phyloP scores from a whole-genome alignment of 1,140 invertebrate genomes.

The Steinernema khuongi region DNA sequence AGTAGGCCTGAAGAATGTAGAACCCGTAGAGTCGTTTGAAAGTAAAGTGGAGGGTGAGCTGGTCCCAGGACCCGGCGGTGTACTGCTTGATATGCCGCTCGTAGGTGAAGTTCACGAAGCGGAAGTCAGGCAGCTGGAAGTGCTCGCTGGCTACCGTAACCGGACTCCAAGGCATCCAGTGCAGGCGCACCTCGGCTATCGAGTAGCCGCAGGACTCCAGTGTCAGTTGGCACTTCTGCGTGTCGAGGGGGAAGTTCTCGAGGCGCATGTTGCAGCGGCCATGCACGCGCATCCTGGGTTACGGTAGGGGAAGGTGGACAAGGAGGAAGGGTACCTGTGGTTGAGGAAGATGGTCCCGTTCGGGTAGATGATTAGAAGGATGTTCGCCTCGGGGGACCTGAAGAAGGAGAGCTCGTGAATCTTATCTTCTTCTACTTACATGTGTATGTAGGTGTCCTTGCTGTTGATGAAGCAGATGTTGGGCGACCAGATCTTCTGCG shows the following conservation, averaged over 20 bases:
- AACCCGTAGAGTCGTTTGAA: slow-evolving; percentile 50
- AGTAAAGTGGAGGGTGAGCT: slow-evolving; percentile 30
- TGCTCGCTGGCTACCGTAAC: slow-evolving; percentile 43
- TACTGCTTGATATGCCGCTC: slow-evolving; percentile 33
- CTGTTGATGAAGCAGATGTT: slow-evolving; percentile 48
- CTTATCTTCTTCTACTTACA: slow-evolving; percentile 32
- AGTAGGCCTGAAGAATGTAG: slow-evolving; percentile 45
- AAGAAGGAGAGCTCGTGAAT: too few species aligned
- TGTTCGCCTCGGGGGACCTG: too few species aligned
- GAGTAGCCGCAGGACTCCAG: slow-evolving; percentile 47
- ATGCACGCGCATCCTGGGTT: slow-evolving; percentile 36
- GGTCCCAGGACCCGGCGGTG: slow-evolving; percentile 41
- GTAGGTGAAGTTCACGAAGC: slow-evolving; percentile 46
- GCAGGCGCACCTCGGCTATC: slow-evolving; percentile 44
- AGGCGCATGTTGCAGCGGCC: slow-evolving; percentile 46
- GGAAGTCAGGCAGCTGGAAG: slow-evolving; percentile 45
- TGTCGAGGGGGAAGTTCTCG: slow-evolving; percentile 47
- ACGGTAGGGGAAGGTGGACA: neutral
- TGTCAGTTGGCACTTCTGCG: slow-evolving; percentile 35
- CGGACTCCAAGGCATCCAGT: slow-evolving; percentile 43
- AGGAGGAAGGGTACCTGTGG: slow-evolving; percentile 28
- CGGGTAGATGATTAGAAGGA: slow-evolving; percentile 44
- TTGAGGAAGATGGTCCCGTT: slow-evolving; percentile 52
- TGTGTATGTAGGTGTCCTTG: slow-evolving; percentile 44
- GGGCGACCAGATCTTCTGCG: slow-evolving; percentile 44